These are phyloP conservation scores for Morpho deidamia DNA, from an alignment of 2,888 invertebrate genomes.

Conservation along the genomic window DNA sequence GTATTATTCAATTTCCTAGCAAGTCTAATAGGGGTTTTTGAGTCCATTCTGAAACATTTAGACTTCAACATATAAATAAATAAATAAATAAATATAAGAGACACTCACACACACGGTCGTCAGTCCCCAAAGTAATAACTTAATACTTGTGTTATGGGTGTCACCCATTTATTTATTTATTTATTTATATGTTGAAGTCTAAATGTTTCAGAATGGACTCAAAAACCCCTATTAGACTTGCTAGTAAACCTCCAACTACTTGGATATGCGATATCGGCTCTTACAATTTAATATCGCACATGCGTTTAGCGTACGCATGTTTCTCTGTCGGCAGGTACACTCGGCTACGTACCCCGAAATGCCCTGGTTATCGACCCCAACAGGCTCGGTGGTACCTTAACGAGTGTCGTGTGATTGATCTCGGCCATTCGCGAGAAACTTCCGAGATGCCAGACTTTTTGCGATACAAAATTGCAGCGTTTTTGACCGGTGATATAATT, in stretches of 20 bases:
- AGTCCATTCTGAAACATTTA: no score
- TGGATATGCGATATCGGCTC: neutral
- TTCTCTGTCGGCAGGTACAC: conserved; percentile 17
- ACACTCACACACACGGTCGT: no score
- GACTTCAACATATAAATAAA: no score
- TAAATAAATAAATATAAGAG: no score
- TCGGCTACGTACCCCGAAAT: conserved; percentile 40
- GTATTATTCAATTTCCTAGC: no score
- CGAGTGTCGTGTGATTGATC: conserved; percentile 29
- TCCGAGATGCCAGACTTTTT: conserved; percentile 10
- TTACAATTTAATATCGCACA: conserved; percentile 5
- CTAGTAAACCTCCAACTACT: neutral
- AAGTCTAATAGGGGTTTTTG: no score
- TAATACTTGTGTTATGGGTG: no score
- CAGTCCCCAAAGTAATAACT: no score
- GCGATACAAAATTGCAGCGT: conserved; percentile 11
- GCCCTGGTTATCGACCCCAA: conserved; percentile 70
- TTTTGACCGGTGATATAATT: conserved; percentile 9
- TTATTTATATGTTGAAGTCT: no score
- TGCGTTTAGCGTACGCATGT: conserved; percentile 6
- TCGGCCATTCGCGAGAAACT: conserved; percentile 20
- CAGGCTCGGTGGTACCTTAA: conserved; percentile 40
- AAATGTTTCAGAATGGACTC: no score
- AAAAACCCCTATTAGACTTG: no score
- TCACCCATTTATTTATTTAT: no score